These are phyloP conservation scores for Hoplostethus atlanticus DNA, from an alignment of 2,797 vertebrate species.

Conservation along the genomic window DNA sequence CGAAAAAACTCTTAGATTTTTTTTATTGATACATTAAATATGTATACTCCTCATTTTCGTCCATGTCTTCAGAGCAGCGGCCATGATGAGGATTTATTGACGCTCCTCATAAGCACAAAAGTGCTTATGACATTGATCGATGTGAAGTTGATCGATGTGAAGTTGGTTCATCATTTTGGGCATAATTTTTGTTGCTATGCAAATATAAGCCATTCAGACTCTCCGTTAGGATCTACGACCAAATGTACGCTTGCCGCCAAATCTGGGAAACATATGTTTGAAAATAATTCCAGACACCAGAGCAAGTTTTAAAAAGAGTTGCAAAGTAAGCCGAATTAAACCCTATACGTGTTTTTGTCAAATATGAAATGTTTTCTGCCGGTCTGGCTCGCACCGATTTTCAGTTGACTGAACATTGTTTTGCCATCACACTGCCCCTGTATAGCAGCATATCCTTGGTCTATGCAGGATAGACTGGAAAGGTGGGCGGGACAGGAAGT, in stretches of 20 bases:
- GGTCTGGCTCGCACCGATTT: not conserved
- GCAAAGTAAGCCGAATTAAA: not conserved
- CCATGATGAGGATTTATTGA: not conserved
- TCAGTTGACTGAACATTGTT: slow-evolving; percentile 4
- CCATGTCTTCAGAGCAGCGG: not conserved
- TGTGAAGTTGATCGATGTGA: not conserved
- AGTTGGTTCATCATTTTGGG: not conserved
- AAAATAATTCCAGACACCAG: not conserved
- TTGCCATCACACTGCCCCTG: not conserved
- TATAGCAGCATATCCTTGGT: not conserved
- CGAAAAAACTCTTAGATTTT: not conserved
- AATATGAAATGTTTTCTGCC: not conserved
- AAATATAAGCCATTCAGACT: not conserved
- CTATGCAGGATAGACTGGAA: slow-evolving; percentile 6
- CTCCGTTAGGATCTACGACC: not conserved
- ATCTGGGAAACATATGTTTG: not conserved
- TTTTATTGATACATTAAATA: not conserved
- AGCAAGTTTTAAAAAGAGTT: not conserved
- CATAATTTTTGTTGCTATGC: not conserved
- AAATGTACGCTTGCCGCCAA: not conserved
- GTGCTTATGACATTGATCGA: not conserved
- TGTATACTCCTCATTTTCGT: not conserved
- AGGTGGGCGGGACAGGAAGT: slow-evolving; percentile 45
- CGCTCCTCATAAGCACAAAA: not conserved
- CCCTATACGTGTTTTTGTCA: not conserved